Evolutionary conservation across 2,113 vertebrate genomes (phyloP), one percentile per base, ranked within the genome.

Genomic region (Chloroceryle aenea): DNA sequence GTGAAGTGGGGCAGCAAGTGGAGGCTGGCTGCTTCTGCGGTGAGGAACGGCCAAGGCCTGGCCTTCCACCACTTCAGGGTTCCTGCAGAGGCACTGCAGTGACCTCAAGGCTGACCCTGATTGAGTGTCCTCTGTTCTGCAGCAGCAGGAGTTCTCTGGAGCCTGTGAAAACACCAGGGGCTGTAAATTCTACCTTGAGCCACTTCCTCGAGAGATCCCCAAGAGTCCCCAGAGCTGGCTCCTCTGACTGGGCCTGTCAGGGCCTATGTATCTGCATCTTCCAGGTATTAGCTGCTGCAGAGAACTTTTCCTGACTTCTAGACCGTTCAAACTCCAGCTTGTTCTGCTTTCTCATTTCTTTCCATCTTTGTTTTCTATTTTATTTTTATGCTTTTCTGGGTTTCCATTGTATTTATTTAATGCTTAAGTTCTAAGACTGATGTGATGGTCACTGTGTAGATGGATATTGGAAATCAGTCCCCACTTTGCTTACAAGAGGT

Each of bases 1-100:
- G 53, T 11, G 42, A 4, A 72, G 34, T 0, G 4, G 43, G 32
- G 14, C 26, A 12, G 12, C 0, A 3, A 23, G 5, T 48, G 52
- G 63, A 30, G 59, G 4, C 38, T 91, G 62, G 20, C 55, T 66
- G 40, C 53, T 73, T 50, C 53, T 73, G 36, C 36, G 5, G 45
- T 20, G 43, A 22, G 40, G 16, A 32, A 12, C 30, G 15, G 42
- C 58, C 34, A 42, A 56, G 62, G 72, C 14, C 50, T 90, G 21
- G 8, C 30, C 32, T 67, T 50, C 29, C 6, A 12, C 38, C 1
- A 1, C 62, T 47, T 75, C 48, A 52, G 52, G 26, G 6, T 50
- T 68, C 62, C 68, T 69, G 12, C 45, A 53, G 7, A 77, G n/a
- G n/a, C 2, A 3, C 50, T 55, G 80, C 42, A 50, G 29, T 38